Base-by-base conservation (phyloP, 2,113 vertebrate species). In the Ivindomyrus marchei region DNA sequence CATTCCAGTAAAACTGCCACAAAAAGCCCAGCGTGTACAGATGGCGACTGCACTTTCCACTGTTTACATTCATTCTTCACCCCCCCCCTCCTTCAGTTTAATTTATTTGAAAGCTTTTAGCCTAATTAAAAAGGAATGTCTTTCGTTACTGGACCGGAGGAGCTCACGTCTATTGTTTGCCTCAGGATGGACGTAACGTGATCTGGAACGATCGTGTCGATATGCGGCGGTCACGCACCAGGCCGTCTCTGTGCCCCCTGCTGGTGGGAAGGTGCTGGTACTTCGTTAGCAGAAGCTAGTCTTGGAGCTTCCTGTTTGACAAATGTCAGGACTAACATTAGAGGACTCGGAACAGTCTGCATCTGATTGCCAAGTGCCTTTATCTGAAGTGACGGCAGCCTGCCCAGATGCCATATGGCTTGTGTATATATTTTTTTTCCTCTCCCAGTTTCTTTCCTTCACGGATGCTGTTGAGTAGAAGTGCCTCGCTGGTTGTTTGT, bases 81-180 rank as follows among this genome's bases (percentile, higher is more conserved):
- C 89, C 86, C 80, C 88, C 53, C 83, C 83, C 80, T 13, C 88
- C 89, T 13, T 36, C 80, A 85, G 50, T 89, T 84, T 70, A 46
- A 74, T 91, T 90, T 88, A 66, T 87, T 46, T 50, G 42, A 66
- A 80, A 15, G 77, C 87, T 87, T 87, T 88, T 85, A 58, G 85
- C 88, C 46, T 86, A 90, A 92, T 89, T 89, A 58, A 46, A 52
- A 77, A 56, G 49, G 50, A 89, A n/a, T 42, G 49, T 5, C 9
- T 80, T 42, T 53, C 49, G 24, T 85, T 85, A 3, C 39, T 56
- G 77, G 50, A 62, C 50, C 4, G 9, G 88, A 83, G 46, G 17
- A 15, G 36, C 46, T 45, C 13, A 5, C n/a, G 19, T 31, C 27
- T 80, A 21, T 89, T 89, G 89, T 89, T 66, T 36, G 47, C 39